Evolutionary conservation across 2,113 vertebrate genomes (phyloP), one percentile per base, ranked within the genome.

Genomic region (Aix galericulata): DNA sequence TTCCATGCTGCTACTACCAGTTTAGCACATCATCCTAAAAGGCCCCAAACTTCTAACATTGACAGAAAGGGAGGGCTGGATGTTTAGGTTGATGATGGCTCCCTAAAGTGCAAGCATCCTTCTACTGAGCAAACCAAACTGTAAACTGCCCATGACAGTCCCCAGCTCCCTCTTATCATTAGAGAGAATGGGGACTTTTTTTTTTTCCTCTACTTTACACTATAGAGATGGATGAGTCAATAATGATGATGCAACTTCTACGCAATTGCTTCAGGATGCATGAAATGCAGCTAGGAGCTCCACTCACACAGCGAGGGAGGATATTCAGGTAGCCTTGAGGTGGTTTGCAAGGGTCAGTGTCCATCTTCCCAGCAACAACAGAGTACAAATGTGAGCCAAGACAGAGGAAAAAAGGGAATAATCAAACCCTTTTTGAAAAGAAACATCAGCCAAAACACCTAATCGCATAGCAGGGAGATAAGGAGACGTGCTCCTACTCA

Each of bases 231-330:
- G 88, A 92, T 83, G 89, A 83, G 91, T 72, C 77, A 81, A 71
- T 94, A 81, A 69, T 82, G 87, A 90, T 62, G 75, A 94, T 50
- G 46, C 0, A 4, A 60, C 86, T 64, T 55, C 79, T 64, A 85
- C 53, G 48, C 59, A 94, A 82, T 85, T 89, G 82, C 93, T 97
- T 75, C 78, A 48, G 91, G 77, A 92, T 91, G 85, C 88, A 91
- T 90, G 89, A 96, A 96, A 93, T 94, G 67, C 91, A 92, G 77
- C 89, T 46, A 4, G 73, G 71, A 94, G 63, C 93, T 91, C 82
- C 38, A 11, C 66, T 96, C 50, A 74, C 67, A 62, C 71, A 85
- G 94, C 83, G 58, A 80, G 58, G 67, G 46, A 94, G 55, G 55
- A 68, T 69, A 77, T 50, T 89, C 80, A 82, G 81, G 89, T 93